Conservation (phyloP, 2,888 invertebrate species). For the Latheticus oryzae region DNA sequence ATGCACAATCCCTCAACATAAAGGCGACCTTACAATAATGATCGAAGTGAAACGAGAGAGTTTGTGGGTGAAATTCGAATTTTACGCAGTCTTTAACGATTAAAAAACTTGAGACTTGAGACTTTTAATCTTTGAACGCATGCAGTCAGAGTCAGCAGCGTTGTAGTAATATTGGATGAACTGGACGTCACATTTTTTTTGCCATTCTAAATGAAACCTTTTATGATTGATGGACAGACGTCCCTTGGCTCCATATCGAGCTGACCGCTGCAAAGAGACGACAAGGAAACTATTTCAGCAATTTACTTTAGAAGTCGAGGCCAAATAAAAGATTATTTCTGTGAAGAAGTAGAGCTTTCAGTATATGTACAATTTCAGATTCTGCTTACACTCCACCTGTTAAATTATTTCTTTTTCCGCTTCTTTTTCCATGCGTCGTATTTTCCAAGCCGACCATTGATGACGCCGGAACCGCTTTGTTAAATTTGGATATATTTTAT, state of each 20-base stretch:
- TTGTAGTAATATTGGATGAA: conserved; percentile 51
- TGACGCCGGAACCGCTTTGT: conserved; percentile 22
- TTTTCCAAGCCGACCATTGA: conserved; percentile 27
- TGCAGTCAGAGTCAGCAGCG: conserved; percentile 50
- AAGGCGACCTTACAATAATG: not conserved
- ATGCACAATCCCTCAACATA: conserved; percentile 11
- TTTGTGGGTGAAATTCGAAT: no score
- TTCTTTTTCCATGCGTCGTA: conserved; percentile 10
- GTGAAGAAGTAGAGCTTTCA: conserved; percentile 1
- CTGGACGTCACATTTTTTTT: conserved; percentile 45
- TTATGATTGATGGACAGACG: conserved; percentile 58
- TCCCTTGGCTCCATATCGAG: conserved; percentile 44
- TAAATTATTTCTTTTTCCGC: no score
- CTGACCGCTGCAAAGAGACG: conserved; percentile 40
- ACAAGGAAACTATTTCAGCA: not conserved
- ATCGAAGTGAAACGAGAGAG: not conserved
- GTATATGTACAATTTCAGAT: not conserved
- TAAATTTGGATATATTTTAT: conserved; percentile 42
- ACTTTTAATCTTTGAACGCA: conserved; percentile 50
- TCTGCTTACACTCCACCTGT: no score
- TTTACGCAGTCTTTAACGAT: no score
- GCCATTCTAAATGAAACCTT: conserved; percentile 57
- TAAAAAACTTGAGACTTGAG: conserved; percentile 51
- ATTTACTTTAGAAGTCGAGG: not conserved
- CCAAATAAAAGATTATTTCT: not conserved